Evolutionary conservation across 2,113 vertebrate species (phyloP), one percentile per base, ranked within the genome.

Genomic region (Lanius collurio): DNA sequence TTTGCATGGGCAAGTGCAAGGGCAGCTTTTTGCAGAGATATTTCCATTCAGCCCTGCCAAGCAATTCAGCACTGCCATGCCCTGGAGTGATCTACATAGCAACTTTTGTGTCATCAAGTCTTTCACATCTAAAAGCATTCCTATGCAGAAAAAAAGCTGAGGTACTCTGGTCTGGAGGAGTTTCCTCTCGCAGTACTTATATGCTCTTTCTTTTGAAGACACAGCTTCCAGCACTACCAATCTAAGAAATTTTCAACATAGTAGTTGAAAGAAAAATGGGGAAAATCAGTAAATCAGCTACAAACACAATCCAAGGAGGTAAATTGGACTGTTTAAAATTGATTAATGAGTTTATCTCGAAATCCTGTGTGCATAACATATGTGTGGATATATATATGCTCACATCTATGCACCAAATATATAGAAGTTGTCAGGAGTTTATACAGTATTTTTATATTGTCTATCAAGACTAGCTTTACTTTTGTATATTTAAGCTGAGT

Each of bases 1-100:
- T 73, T 93, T 94, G 75, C 88, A 92, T 69, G 28, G 59, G 13
- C 44, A 95, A 94, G 60, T 70, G 56, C 76, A 90, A 93, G 39
- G 39, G 44, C 73, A 91, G 81, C 16, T 60, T 87, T 87, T 87
- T 68, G 42, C 60, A 59, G 50, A 60, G 42, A 28, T 68, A 87
- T 87, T 95, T 97, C 73, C 89, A 89, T 78, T 93, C 71, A 74
- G 30, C 24, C 39, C 12, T 84, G 83, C 68, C 84, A 93, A 91
- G 80, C 16, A 82, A 84, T 82, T 87, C 90, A 82, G 62, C 74
- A 28, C 16, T 60, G 47, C 44, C 44, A 35, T 89, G 80, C 37
- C 90, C 69, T 49, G 68, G 41, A 71, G 89, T 47, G 86, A 93
- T 77, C 68, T 67, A 67, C 35, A 35, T 2, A 78, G 64, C 83